Evolutionary conservation across 2,113 vertebrate genomes (phyloP).

Genomic region (Lamprotornis superbus): DNA sequence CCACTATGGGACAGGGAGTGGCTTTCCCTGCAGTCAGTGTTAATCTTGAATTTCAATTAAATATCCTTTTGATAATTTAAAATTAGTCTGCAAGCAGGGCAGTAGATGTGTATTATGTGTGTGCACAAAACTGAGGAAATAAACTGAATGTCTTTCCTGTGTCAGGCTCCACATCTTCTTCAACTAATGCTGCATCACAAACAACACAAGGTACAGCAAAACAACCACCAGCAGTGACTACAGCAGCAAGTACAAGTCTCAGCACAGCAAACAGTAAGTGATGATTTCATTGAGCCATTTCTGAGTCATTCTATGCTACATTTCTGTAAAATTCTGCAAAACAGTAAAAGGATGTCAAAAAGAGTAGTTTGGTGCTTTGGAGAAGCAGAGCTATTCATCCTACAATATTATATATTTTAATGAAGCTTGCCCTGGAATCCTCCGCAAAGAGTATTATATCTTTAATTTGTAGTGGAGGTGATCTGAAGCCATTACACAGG

Average conservation of each 20-base stretch:
- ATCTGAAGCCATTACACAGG: neutral
- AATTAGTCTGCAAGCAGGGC: neutral
- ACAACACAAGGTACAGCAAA: neutral
- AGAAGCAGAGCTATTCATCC: neutral
- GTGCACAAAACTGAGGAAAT: neutral
- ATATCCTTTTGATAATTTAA: neutral
- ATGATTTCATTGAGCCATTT: neutral
- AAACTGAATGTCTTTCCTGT: neutral
- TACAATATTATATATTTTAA: neutral
- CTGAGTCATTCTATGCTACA: neutral
- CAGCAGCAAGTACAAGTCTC: neutral
- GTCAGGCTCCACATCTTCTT: neutral
- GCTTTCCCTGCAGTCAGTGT: neutral
- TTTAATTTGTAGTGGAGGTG: neutral
- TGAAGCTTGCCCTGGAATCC: neutral
- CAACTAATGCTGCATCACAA: neutral
- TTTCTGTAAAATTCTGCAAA: neutral
- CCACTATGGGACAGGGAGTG: neutral
- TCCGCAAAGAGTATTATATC: neutral
- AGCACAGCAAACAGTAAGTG: constrained; percentile 1
- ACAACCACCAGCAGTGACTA: neutral
- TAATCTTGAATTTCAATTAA: neutral
- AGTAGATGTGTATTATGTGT: neutral
- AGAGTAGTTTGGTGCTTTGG: neutral
- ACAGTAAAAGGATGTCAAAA: neutral